These are phyloP conservation scores for Campoplex nolae DNA, from an alignment of 2,888 invertebrate genomes.

Conservation along the genomic window DNA sequence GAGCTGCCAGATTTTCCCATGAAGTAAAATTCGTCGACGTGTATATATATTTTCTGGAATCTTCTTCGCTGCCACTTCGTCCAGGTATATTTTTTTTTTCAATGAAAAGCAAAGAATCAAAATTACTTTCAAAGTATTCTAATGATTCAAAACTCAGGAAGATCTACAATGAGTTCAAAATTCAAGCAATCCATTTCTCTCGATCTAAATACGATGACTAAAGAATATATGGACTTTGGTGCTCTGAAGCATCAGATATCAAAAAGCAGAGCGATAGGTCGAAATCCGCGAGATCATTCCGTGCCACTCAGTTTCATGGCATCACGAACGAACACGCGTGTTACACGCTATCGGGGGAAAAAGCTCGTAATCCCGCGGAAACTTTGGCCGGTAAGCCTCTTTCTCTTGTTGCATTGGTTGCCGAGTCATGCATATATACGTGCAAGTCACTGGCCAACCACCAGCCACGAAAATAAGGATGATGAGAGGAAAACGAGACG, in stretches of 20 bases:
- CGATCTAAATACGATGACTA: conserved; percentile 21
- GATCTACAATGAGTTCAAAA: neutral
- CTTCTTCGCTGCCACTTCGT: neutral
- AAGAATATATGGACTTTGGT: conserved; percentile 23
- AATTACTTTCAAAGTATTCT: too few species aligned
- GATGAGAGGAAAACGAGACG: conserved; percentile 71
- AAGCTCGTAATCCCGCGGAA: conserved; percentile 48
- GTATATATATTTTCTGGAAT: neutral
- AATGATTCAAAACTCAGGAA: neutral
- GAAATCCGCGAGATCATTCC: conserved; percentile 56
- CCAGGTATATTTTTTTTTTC: neutral
- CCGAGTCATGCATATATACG: conserved; percentile 71
- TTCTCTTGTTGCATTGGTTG: conserved; percentile 69
- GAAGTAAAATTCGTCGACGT: neutral
- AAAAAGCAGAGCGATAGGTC: conserved; percentile 11
- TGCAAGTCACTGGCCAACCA: conserved; percentile 79
- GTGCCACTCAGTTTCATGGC: conserved; percentile 25
- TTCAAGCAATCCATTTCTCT: conserved; percentile 2
- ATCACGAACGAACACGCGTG: conserved; percentile 54
- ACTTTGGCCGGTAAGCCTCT: conserved; percentile 62
- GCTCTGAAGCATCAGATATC: conserved; percentile 1
- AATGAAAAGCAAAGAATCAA: neutral
- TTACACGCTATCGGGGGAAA: conserved; percentile 48
- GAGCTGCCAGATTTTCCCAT: neutral
- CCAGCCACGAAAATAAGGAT: conserved; percentile 73